A percentile compares a stretch with the other conserved stretches of the same genome.
phyloP scores from a whole-genome alignment of 2,113 vertebrate genomes.

The Cyanoderma ruficeps region DNA sequence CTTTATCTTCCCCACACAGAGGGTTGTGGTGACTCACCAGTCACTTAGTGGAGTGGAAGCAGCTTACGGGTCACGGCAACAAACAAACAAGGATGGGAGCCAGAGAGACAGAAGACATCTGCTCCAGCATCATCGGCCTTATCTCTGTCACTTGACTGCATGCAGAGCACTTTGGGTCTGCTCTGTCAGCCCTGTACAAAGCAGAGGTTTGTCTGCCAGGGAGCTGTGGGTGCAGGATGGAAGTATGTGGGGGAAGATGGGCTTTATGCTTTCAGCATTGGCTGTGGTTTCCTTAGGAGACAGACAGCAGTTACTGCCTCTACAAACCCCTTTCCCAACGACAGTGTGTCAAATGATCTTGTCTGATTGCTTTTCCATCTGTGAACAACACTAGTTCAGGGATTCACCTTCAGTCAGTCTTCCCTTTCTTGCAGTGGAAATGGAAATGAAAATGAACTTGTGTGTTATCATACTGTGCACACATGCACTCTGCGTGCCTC shows the following conservation, averaged over 20 bases:
- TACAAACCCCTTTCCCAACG: background rate
- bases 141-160: background rate
- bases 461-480: background rate
- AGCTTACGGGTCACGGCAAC: background rate
- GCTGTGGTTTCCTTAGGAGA: background rate
- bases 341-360: fast-evolving
- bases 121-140: background rate
- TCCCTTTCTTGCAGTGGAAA: background rate
- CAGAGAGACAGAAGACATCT: background rate
- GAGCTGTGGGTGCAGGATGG: background rate
- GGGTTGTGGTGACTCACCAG: background rate
- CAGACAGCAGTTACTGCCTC: background rate
- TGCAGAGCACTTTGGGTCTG: background rate
- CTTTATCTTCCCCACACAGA: slow-evolving; percentile 36
- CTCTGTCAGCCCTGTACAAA: background rate
- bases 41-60: background rate
- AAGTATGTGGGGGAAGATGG: background rate
- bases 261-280: background rate
- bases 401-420: background rate
- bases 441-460: background rate
- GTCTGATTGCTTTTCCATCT: background rate
- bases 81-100: slow-evolving; percentile 18
- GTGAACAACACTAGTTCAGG: background rate
- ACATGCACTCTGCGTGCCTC: background rate
- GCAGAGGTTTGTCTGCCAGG: background rate